Evolutionary conservation across 2,113 vertebrate species (phyloP).

Genomic region (Takifugu bimaculatus): DNA sequence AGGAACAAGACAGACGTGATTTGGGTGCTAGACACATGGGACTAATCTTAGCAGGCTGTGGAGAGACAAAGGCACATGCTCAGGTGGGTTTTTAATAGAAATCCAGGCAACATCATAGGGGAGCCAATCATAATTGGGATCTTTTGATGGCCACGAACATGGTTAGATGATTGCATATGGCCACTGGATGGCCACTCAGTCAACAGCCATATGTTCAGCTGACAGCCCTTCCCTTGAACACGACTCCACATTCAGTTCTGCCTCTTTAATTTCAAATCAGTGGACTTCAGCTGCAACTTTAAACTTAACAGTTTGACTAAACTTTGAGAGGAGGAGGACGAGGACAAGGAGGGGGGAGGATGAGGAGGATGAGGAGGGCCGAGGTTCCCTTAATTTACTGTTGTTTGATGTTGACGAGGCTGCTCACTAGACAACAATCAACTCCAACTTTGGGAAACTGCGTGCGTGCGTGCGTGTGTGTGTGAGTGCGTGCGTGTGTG

Average conservation of each 20-base stretch:
- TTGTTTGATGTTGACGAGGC: constrained; percentile 58
- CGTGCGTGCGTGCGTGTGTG: constrained; percentile 25
- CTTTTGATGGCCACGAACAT: constrained; percentile 60
- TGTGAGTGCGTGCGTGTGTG: constrained; percentile 15
- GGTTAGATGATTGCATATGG: constrained; percentile 69
- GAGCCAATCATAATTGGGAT: constrained; percentile 52
- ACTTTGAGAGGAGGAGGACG: constrained; percentile 21
- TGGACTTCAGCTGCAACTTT: constrained; percentile 33
- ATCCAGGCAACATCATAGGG: constrained; percentile 57
- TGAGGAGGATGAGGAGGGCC: background rate
- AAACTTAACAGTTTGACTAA: constrained; percentile 50
- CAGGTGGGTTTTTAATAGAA: constrained; percentile 50
- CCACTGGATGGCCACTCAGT: constrained; percentile 58
- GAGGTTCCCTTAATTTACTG: constrained; percentile 38
- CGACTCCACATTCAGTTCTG: constrained; percentile 49
- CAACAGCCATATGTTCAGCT: constrained; percentile 66
- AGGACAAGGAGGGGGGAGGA: too few relatives aligned
- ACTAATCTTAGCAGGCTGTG: constrained; percentile 50
- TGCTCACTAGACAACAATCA: constrained; percentile 44
- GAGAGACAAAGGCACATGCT: constrained; percentile 55
- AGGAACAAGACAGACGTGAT: constrained; percentile 21
- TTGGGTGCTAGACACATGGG: constrained; percentile 43
- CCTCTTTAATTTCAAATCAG: constrained; percentile 62
- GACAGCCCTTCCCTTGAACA: constrained; percentile 53
- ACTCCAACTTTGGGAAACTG: constrained; percentile 45